A percentile compares a stretch with the other conserved stretches of the same genome.
Conservation (phyloP, 2,888 invertebrate species). For the Desoria tigrina region DNA sequence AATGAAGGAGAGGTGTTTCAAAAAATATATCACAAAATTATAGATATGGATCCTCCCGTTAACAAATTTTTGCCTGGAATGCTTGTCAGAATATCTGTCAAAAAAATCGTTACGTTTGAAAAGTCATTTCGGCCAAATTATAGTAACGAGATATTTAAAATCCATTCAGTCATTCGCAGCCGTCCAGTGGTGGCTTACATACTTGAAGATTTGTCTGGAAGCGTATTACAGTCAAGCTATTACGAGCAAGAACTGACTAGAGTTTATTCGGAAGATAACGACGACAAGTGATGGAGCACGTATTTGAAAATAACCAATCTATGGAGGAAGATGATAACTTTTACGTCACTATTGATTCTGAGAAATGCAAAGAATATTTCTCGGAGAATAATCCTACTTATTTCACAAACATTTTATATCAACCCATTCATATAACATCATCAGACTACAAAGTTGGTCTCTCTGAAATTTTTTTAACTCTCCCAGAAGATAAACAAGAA, state of each 20-base stretch:
- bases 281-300: background rate
- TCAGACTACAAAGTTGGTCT: constrained; percentile 26
- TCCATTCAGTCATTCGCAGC: constrained; percentile 2
- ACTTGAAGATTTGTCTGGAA: constrained; percentile 15
- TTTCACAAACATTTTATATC: constrained; percentile 16
- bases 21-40: constrained; percentile 12
- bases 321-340: too few species aligned
- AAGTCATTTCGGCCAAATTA: constrained; percentile 8
- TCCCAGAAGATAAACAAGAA: background rate
- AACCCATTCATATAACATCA: too few species aligned
- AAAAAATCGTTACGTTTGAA: background rate
- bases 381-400: background rate
- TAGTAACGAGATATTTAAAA: constrained; percentile 7
- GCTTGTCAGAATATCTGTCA: background rate
- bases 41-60: background rate
- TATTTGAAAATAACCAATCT: background rate
- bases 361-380: too few species aligned
- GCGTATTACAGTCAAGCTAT: constrained; percentile 14
- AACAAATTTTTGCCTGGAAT: background rate
- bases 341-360: background rate
- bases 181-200: constrained; percentile 15
- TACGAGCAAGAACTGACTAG: constrained; percentile 11
- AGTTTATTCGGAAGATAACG: constrained; percentile 9
- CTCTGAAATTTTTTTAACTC: constrained; percentile 8
- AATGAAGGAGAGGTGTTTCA: constrained; percentile 5